These are phyloP conservation scores for Eulithis testata DNA, from an alignment of 2,888 invertebrate species.

Conservation along the genomic window DNA sequence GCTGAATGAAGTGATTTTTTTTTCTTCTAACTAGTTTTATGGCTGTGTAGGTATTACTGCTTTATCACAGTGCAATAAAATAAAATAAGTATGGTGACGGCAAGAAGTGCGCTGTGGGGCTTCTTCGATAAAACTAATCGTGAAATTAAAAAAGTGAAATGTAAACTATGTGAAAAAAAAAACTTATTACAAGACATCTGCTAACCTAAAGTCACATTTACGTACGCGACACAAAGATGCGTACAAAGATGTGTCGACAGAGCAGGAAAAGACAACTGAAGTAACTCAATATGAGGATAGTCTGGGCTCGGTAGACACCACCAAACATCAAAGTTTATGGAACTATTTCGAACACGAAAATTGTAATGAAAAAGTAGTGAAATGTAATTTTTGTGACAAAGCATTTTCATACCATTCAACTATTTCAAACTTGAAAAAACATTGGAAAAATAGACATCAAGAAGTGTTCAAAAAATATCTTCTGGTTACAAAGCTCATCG, in stretches of 20 bases:
- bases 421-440: neutral
- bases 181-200: neutral
- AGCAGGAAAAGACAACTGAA: too few relatives aligned
- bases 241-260: neutral
- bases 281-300: too few relatives aligned
- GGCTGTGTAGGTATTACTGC: too few relatives aligned
- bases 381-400: neutral
- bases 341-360: neutral
- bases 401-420: neutral
- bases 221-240: neutral
- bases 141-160: neutral
- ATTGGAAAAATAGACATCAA: neutral
- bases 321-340: neutral
- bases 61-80: neutral
- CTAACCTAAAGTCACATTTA: neutral
- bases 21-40: too few relatives aligned
- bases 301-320: neutral
- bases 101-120: neutral
- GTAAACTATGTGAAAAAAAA: neutral
- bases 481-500: too few relatives aligned
- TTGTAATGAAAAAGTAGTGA: neutral
- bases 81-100: neutral
- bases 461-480: too few relatives aligned
- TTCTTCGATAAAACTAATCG: neutral
- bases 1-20: too few relatives aligned